Conservation (phyloP, 2,113 vertebrate species). For the Rafetus swinhoei region DNA sequence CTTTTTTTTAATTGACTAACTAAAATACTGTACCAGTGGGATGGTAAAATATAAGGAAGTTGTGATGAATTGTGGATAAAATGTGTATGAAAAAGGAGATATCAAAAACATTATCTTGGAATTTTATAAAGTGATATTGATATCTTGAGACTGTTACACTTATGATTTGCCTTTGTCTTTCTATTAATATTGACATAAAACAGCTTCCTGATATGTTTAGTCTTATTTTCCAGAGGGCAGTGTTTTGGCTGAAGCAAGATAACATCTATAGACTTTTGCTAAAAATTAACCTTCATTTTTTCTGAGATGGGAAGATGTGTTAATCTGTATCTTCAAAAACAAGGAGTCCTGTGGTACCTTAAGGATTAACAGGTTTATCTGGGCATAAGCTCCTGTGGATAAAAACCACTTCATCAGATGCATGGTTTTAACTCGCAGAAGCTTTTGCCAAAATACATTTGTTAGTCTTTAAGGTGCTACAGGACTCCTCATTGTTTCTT, state of each 20-base stretch:
- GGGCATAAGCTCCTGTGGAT: too few relatives aligned
- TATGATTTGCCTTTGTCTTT: not conserved
- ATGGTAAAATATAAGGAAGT: not conserved
- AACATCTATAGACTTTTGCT: not conserved
- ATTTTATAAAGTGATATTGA: not conserved
- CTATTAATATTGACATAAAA: not conserved
- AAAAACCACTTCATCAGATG: too few relatives aligned
- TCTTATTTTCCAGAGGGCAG: not conserved
- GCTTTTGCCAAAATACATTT: too few relatives aligned
- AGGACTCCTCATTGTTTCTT: too few relatives aligned
- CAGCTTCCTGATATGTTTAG: not conserved
- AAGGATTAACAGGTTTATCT: too few relatives aligned
- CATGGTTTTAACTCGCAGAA: too few relatives aligned
- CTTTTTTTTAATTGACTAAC: not conserved
- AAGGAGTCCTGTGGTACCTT: too few relatives aligned
- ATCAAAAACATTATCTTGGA: not conserved
- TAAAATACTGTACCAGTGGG: not conserved
- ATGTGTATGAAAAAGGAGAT: fast-evolving
- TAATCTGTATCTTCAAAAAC: too few relatives aligned
- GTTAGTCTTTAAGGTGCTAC: too few relatives aligned
- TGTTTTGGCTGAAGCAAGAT: slow-evolving; percentile 1
- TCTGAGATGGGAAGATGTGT: too few relatives aligned
- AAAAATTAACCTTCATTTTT: not conserved
- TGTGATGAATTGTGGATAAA: not conserved
- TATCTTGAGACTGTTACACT: not conserved